Evolutionary conservation across 53 echinoderm and acorn worm genomes (phyloP), one percentile per base, ranked within the genome.

Genomic region (Luidia sarsii): DNA sequence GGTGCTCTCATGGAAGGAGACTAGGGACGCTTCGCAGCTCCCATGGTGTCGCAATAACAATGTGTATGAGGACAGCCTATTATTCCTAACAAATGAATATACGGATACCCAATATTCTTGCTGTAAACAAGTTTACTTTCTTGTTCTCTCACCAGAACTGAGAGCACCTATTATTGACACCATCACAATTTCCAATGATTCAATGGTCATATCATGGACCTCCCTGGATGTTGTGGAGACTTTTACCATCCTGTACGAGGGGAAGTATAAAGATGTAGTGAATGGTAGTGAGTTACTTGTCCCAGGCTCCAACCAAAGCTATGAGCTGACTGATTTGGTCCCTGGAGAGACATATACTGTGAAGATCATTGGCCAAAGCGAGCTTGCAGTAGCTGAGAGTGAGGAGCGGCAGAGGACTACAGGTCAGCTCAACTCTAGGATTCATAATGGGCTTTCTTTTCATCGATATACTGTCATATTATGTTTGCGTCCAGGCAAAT

Each of bases 101-200:
- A n/a, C n/a, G n/a, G n/a, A n/a, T n/a, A n/a, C n/a, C n/a, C n/a
- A n/a, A n/a, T n/a, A n/a, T n/a, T n/a, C n/a, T n/a, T n/a, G n/a
- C n/a, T n/a, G n/a, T n/a, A n/a, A n/a, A n/a, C n/a, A n/a, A n/a
- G n/a, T n/a, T n/a, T n/a, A n/a, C 6, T 37, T 28, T 56, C 6
- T 39, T 57, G 1, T 39, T 39, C 13, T 20, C 19, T 39, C 39
- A 34, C 16, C 45, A 77, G 77, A 77, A 43, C 46, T 77, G 32
- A 48, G 61, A 46, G 43, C 77, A 2, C 77, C 77, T n/a, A 31
- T n/a, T 19, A 61, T 61, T 30, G 48, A 23, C 22, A 61, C 3
- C 45, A 77, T 77, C 43, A 60, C 77, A 32, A 33, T 77, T 15
- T 60, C 32, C 32, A 77, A 77, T 2, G 77, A 77, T 43, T 55